Percentiles rank a stretch among this genome's conserved stretches.
Evolutionary conservation across 2,113 vertebrate genomes (phyloP).

Genomic region (Leptodactylus fuscus): DNA sequence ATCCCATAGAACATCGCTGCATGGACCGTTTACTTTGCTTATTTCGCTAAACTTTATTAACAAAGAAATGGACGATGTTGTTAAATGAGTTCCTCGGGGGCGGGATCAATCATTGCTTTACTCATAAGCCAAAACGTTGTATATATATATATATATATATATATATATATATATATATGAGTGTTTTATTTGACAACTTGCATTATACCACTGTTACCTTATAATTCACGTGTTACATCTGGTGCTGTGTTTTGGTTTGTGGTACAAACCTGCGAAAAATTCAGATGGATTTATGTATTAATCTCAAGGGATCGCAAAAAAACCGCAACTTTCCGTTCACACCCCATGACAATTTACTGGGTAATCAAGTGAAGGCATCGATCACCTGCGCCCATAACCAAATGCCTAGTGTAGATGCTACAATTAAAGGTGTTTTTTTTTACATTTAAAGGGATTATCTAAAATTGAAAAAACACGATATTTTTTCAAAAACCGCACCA

Average conservation of each 20-base stretch:
- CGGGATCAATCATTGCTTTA: neutral
- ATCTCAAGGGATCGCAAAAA: neutral
- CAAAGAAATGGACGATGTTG: neutral
- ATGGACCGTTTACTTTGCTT: neutral
- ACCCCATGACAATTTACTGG: neutral
- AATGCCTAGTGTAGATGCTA: too few relatives aligned
- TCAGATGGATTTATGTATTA: neutral
- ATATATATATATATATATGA: too few relatives aligned
- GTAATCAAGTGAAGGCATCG: neutral
- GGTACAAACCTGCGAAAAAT: neutral
- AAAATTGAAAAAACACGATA: neutral
- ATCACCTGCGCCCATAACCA: too few relatives aligned
- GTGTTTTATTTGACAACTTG: neutral
- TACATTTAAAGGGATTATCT: neutral
- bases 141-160: too few relatives aligned
- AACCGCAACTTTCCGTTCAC: neutral
- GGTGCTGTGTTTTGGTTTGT: constrained; percentile 5
- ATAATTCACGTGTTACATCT: neutral
- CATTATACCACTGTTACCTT: neutral
- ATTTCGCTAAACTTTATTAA: constrained; percentile 7
- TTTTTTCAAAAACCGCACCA: too few relatives aligned
- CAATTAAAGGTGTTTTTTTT: too few relatives aligned
- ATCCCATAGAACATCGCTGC: too few relatives aligned
- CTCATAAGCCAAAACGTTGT: constrained; percentile 21
- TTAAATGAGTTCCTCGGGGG: neutral